Base-by-base conservation (phyloP, 2,113 vertebrate genomes). In the Notothenia coriiceps region DNA sequence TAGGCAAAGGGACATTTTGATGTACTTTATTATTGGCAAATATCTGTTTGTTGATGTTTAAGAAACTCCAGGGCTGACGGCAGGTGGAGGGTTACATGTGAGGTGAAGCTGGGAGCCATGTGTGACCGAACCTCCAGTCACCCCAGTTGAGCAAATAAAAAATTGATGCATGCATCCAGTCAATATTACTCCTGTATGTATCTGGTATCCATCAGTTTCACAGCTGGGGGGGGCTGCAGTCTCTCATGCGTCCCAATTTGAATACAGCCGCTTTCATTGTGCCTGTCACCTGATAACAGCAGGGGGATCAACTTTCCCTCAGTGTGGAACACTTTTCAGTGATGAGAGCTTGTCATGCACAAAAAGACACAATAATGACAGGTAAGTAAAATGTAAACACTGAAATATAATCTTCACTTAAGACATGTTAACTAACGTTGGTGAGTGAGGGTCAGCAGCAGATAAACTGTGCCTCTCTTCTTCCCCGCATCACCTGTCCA, bases 81-180 rank as follows among this genome's bases (percentile, higher is more conserved):
- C 40, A 59, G 69, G 57, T 70, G 67, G 18, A 52, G 68, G 62
- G 70, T 83, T 33, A 70, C 65, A 74, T 78, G 78, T 85, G 69
- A 87, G 73, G 54, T 82, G 84, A 80, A 73, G 62, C 35, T 43
- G 18, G 54, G 65, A 43, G 52, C 22, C 44, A 59, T 18, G 10
- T 20, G 35, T 70, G 62, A 64, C 14, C 33, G 29, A 56, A 81
- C 51, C 61, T 66, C n/a, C 54, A 14, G 40, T 74, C 68, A 73
- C 64, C 64, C 14, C 15, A n/a, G 56, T 2, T 8, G 70, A 65
- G 59, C 35, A 70, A 20, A 92, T 92, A 80, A 92, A 94, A 93
- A 88, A 93, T 92, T 72, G 44, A 94, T 90, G 87, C 40, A 5
- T 50, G 51, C 59, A 80, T 85, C 84, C 71, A 69, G 61, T 70